Conservation (phyloP, 2,113 vertebrate genomes). For the Colaptes auratus region DNA sequence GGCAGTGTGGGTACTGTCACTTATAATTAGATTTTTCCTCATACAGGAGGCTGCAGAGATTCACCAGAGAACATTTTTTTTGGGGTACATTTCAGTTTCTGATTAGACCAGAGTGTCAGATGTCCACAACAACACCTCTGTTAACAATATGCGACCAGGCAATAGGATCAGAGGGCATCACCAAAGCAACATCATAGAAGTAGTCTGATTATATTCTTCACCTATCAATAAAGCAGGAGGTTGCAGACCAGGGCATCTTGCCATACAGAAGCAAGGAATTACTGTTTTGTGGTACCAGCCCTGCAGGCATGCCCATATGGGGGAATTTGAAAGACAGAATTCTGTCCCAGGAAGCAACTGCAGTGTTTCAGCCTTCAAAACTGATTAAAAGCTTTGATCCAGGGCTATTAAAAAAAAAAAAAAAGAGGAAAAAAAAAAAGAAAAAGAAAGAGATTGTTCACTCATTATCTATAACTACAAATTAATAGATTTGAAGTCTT, state of each 20-base stretch:
- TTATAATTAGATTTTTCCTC: constrained; percentile 43
- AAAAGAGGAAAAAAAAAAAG: background rate
- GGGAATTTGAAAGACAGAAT: background rate
- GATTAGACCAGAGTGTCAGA: background rate
- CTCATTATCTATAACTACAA: constrained; percentile 37
- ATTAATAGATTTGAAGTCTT: constrained; percentile 31
- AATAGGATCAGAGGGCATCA: constrained; percentile 3
- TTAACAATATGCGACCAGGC: background rate
- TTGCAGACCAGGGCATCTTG: background rate
- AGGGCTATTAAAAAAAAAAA: background rate
- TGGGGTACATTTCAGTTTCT: constrained; percentile 11
- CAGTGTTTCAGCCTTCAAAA: background rate
- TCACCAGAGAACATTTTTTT: background rate
- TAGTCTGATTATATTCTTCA: background rate
- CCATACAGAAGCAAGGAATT: background rate
- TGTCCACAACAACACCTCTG: background rate
- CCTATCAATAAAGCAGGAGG: background rate
- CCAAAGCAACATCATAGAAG: background rate
- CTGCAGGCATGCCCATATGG: background rate
- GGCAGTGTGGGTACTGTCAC: background rate
- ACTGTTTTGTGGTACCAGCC: background rate
- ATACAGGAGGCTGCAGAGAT: background rate
- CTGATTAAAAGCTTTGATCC: constrained; percentile 19
- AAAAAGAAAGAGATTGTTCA: background rate
- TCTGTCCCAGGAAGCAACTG: background rate